Conservation (phyloP, 2,113 vertebrate species). For the Corythaixoides concolor region DNA sequence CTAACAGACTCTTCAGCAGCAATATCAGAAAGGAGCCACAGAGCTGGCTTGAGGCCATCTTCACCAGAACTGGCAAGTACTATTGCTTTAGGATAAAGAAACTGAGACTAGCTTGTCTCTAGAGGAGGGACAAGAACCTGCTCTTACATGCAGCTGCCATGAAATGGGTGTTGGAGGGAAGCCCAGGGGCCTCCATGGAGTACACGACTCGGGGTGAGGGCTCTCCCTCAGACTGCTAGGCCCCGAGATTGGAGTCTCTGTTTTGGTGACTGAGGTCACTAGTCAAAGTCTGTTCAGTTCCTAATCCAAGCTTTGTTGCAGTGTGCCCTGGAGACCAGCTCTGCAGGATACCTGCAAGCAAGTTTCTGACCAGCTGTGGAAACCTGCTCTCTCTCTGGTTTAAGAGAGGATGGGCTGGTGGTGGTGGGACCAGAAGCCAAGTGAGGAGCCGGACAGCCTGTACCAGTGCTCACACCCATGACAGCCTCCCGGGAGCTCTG, state of each 20-base stretch:
- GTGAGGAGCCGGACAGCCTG: accelerated
- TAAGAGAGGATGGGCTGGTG: neutral
- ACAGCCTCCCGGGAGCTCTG: neutral
- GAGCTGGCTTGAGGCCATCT: neutral
- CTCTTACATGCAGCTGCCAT: neutral
- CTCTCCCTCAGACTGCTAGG: neutral
- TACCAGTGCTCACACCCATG: accelerated
- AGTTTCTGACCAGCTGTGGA: neutral
- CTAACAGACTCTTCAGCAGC: neutral
- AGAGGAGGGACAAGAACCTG: neutral
- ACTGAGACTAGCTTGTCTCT: neutral
- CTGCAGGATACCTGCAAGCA: neutral
- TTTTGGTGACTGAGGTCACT: neutral
- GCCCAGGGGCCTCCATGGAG: no score
- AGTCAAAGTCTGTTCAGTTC: neutral
- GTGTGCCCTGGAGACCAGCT: neutral
- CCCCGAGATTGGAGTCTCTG: neutral
- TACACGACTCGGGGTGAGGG: neutral
- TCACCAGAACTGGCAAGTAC: neutral
- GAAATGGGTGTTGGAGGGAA: neutral
- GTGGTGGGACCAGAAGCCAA: neutral
- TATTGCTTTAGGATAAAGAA: neutral
- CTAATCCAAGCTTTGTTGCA: neutral
- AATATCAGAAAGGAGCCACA: neutral
- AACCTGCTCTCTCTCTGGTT: neutral